Evolutionary conservation across 2,113 vertebrate species (phyloP).

Genomic region (Colius striatus): DNA sequence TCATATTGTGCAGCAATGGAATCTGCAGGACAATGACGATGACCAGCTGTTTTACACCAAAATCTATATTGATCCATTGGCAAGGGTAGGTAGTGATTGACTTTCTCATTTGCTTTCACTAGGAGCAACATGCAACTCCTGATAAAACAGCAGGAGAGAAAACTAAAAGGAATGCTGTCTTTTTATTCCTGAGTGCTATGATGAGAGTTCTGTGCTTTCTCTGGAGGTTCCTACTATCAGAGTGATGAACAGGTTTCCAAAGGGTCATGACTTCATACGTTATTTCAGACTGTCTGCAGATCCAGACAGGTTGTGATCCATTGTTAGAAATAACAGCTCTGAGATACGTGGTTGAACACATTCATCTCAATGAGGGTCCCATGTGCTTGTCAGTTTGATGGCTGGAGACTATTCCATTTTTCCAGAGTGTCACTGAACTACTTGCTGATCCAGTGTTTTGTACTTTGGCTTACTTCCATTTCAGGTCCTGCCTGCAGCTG

Average conservation of each 20-base stretch:
- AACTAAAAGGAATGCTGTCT: constrained; percentile 1
- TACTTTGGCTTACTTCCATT: constrained; percentile 38
- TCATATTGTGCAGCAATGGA: constrained; percentile 89
- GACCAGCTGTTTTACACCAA: constrained; percentile 99
- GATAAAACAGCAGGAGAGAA: constrained; percentile 5
- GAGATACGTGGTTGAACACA: constrained; percentile 12
- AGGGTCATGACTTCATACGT: neutral
- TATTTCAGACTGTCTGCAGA: constrained; percentile 36
- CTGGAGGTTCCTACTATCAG: neutral
- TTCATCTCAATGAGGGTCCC: constrained; percentile 32
- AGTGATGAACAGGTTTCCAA: constrained; percentile 37
- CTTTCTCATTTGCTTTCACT: constrained; percentile 5
- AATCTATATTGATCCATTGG: constrained; percentile 88
- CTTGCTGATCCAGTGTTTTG: constrained; percentile 39
- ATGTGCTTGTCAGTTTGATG: neutral
- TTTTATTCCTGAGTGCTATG: neutral
- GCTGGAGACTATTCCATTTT: neutral
- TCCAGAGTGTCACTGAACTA: constrained; percentile 11
- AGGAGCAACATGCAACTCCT: neutral
- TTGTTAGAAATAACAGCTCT: constrained; percentile 31
- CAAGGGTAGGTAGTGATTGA: constrained; percentile 79
- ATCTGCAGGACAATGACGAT: constrained; percentile 95
- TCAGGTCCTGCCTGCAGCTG: constrained; percentile 5
- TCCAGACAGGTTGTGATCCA: neutral
- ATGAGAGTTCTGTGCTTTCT: constrained; percentile 11